phyloP scores from a whole-genome alignment of 2,888 invertebrate genomes.

The Lithophane leautieri region DNA sequence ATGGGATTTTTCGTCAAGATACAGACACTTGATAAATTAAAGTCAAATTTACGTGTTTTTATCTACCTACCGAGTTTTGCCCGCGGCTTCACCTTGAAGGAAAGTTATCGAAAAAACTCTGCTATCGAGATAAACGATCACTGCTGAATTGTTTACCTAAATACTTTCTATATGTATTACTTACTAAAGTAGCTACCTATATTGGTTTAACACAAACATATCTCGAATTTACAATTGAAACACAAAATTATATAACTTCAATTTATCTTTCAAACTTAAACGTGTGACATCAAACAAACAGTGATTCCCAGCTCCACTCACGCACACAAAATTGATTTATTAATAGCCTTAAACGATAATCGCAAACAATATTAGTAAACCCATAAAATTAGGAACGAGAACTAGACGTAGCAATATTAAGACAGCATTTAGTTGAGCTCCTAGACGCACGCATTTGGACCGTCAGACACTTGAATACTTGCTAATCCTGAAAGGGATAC shows the following conservation, averaged over 20 bases:
- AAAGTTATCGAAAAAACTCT: constrained; percentile 53
- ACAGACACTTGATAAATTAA: constrained; percentile 67
- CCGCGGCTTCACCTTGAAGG: constrained; percentile 41
- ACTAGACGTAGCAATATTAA: constrained; percentile 44
- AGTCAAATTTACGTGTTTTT: constrained; percentile 62
- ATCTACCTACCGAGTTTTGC: constrained; percentile 38
- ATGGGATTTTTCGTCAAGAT: constrained; percentile 68
- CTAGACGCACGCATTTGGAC: constrained; percentile 37
- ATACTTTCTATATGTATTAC: constrained; percentile 2
- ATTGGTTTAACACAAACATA: not conserved
- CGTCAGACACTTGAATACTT: constrained; percentile 49
- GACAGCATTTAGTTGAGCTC: constrained; percentile 47
- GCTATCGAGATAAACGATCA: constrained; percentile 28
- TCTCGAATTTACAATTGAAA: constrained; percentile 7
- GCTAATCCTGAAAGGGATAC: constrained; percentile 41
- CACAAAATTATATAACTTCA: not conserved
- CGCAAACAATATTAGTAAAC: constrained; percentile 52
- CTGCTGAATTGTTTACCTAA: constrained; percentile 32
- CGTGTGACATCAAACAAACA: constrained; percentile 30
- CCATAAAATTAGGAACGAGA: constrained; percentile 59
- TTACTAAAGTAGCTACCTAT: constrained; percentile 1
- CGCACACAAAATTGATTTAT: constrained; percentile 57
- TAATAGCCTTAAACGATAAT: constrained; percentile 48
- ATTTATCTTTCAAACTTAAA: constrained; percentile 23
- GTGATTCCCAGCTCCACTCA: constrained; percentile 33